Evolutionary conservation across 2,888 invertebrate genomes (phyloP), one percentile per base, ranked within the genome.

Genomic region (Tenthredo notha): DNA sequence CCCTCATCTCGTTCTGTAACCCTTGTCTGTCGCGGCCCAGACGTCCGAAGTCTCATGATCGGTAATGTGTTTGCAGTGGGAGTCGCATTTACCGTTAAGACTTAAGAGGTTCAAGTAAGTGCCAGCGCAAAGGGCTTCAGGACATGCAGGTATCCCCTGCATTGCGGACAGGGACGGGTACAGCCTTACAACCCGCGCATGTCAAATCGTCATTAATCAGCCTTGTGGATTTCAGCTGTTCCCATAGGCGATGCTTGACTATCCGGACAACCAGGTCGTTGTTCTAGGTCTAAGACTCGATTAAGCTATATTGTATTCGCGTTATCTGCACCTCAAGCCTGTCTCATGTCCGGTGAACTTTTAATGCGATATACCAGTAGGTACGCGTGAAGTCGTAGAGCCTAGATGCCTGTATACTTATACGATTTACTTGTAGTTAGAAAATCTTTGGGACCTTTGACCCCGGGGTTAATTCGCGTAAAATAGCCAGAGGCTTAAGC

Each of bases 181-280:
- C 67, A 77, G 58, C n/a, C 80, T 9, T 47, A 83, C 47, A 70
- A 29, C 65, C 67, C 84, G 85, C 58, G 85, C 85, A 85, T 85
- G 85, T 84, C 85, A 75, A 85, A 84, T 70, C 74, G 84, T 85
- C 85, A 85, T 85, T 85, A 85, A 85, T 85, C 85, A 85, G 83
- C 85, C 58, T 84, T 29, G 72, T 85, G 83, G 43, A 74, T 85
- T 85, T 85, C 84, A 85, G 75, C 75, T 75, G 85, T 85, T 85
- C 83, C 83, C 85, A 80, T 80, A 83, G 83, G 83, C 83, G 67
- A 83, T 29, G 67, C 83, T 47, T 29, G 58, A 33, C 61, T 61
- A 58, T 61, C 61, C 21, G 29, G 21, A 80, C 80, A 61, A 50
- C 58, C 80, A 61, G 54, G 58, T 80, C 80, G 80, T 58, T 80